Evolutionary conservation across 2,797 vertebrate genomes (phyloP).

Genomic region (Amniataba percoides): DNA sequence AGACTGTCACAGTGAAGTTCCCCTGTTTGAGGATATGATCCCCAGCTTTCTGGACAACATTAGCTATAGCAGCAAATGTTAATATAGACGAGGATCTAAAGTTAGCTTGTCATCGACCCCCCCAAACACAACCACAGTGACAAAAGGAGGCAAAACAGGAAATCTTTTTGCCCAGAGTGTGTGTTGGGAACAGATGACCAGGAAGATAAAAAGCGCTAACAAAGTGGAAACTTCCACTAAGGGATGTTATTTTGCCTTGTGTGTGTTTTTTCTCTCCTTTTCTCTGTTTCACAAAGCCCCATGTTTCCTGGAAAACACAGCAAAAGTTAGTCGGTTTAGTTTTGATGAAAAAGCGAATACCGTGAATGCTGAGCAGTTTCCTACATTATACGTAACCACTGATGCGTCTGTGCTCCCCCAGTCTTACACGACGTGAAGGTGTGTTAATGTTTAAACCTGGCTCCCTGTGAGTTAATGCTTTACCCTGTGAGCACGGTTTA

Average conservation of each 20-base stretch:
- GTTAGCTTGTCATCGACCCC: constrained; percentile 66
- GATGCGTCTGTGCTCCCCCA: constrained; percentile 72
- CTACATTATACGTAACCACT: constrained; percentile 52
- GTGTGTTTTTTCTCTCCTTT: constrained; percentile 82
- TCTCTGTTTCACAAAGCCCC: constrained; percentile 84
- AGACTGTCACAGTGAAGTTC: neutral
- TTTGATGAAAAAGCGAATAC: constrained; percentile 48
- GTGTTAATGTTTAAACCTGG: constrained; percentile 88
- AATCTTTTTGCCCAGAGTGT: constrained; percentile 93
- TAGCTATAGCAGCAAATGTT: constrained; percentile 34
- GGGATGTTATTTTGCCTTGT: constrained; percentile 88
- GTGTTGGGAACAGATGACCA: constrained; percentile 96
- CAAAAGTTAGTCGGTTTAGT: constrained; percentile 63
- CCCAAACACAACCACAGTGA: constrained; percentile 87
- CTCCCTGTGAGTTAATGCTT: constrained; percentile 84
- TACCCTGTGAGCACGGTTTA: constrained; percentile 59
- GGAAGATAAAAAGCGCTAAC: constrained; percentile 94
- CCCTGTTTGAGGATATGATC: neutral
- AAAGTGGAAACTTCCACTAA: constrained; percentile 97
- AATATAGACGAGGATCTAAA: constrained; percentile 67
- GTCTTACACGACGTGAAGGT: constrained; percentile 66
- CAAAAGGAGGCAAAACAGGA: constrained; percentile 98
- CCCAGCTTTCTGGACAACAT: constrained; percentile 20
- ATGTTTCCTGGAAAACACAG: constrained; percentile 92
- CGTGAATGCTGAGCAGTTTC: constrained; percentile 38